phyloP scores from a whole-genome alignment of 2,113 vertebrate species.

The Nycticryphes semicollaris region DNA sequence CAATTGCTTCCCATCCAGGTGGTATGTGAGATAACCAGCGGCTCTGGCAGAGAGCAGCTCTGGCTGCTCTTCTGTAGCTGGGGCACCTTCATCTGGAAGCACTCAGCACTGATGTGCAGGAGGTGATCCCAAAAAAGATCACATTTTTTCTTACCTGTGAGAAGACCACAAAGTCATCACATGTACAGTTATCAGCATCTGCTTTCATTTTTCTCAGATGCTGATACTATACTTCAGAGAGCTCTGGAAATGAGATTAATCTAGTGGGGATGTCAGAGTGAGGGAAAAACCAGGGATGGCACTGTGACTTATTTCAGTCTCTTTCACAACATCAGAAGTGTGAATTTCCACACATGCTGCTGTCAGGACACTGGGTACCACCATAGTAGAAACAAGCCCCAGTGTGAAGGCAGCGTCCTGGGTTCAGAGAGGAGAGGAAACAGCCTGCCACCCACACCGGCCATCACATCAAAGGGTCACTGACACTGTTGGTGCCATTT shows the following conservation, averaged over 20 bases:
- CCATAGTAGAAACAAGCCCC: not conserved
- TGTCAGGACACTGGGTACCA: fast-evolving
- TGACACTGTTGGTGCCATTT: not conserved
- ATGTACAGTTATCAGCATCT: not conserved
- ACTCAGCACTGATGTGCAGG: not conserved
- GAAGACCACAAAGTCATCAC: not conserved
- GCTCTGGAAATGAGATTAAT: not conserved
- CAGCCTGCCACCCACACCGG: not conserved
- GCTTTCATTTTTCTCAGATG: not conserved
- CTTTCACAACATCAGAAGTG: not conserved
- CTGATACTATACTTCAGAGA: not conserved
- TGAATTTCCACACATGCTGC: not conserved
- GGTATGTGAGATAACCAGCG: fast-evolving
- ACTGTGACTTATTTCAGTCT: not conserved
- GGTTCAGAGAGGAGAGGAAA: not conserved
- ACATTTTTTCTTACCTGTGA: fast-evolving
- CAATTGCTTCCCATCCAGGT: not conserved
- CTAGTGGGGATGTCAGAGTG: not conserved
- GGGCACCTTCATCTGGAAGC: not conserved
- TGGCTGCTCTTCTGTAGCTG: not conserved
- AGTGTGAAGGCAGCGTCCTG: not conserved
- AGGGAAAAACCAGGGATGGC: not conserved
- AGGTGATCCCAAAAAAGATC: not conserved
- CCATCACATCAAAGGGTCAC: not conserved
- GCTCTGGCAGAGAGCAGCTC: not conserved